Base-by-base conservation (phyloP, 1,140 invertebrate species). In the Trigoniulus corallinus region DNA sequence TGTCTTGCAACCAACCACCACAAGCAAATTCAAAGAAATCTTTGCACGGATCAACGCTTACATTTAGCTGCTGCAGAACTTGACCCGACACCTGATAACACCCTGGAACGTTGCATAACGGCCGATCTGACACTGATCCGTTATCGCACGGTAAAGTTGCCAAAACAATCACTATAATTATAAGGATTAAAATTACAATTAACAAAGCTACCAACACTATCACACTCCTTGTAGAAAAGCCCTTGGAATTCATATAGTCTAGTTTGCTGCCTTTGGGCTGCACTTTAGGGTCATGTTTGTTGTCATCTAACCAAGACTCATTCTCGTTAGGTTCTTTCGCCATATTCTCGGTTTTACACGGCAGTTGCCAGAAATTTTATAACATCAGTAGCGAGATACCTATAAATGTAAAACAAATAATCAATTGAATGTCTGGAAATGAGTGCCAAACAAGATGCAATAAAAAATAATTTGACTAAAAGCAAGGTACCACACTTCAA, bases 21-120 rank as follows among this genome's bases (percentile, higher is more conserved):
- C 73, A 74, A 2, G 71, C 63, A 54, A 69, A 74, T 41, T 66
- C 56, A 53, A 67, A 74, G 53, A 74, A 74, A 55, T 74, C 65
- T 4, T 64, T 54, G 52, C 73, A 74, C 2, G 73, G 73, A 48
- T 71, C 61, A 1, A 63, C 63, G 0, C 52, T 58, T 2, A 54
- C 51, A 54, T 74, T 66, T 57, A 74, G 62, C 3, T 61, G 58
- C 3, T 58, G 50, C 20, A 71, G 47, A 15, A 72, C 43, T 1
- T 50, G 58, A 7, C 42, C 50, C 13, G 7, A 15, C 2, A 25
- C 26, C 15, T 43, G 42, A 2, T 39, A 25, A 25, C 50, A 51
- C 2, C 26, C 24, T 2, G 50, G 50, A 12, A 2, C 20, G 13
- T 23, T 15, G 37, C 50, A 51, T 15, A 45, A 18, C 4, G 3